Percentiles rank a stretch among this genome's conserved stretches.
Evolutionary conservation across 2,888 invertebrate genomes (phyloP).

Genomic region (Habrosyne pyritoides): DNA sequence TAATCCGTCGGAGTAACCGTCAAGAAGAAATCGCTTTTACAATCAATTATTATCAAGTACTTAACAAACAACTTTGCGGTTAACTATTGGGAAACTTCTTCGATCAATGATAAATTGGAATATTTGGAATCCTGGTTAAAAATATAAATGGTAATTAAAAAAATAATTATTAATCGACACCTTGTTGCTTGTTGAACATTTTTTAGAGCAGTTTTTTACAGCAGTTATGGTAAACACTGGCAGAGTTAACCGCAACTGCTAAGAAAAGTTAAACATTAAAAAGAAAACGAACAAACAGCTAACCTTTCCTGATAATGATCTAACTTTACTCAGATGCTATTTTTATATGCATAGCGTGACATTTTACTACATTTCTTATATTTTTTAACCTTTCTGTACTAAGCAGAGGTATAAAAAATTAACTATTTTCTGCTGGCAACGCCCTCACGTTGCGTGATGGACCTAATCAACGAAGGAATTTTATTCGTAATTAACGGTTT

Average conservation of each 20-base stretch:
- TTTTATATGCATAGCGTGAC: conserved; percentile 52
- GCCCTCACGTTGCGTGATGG: conserved; percentile 41
- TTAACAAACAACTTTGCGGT: too few relatives aligned
- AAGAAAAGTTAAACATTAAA: not conserved
- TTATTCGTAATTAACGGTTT: not conserved
- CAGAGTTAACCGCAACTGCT: not conserved
- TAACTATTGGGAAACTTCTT: too few relatives aligned
- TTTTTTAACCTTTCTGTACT: conserved; percentile 37
- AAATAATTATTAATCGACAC: too few relatives aligned
- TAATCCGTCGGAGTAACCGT: too few relatives aligned
- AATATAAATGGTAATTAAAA: too few relatives aligned
- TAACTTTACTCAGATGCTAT: conserved; percentile 30
- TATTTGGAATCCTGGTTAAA: too few relatives aligned
- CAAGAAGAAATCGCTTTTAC: too few relatives aligned
- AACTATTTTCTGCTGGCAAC: conserved; percentile 31
- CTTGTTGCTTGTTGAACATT: too few relatives aligned
- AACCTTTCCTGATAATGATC: conserved; percentile 25
- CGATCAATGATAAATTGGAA: too few relatives aligned
- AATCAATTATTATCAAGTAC: too few relatives aligned
- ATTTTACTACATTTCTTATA: conserved; percentile 37
- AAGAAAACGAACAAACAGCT: conserved; percentile 16
- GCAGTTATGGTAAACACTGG: too few relatives aligned
- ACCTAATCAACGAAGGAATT: conserved; percentile 16
- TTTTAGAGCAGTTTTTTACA: too few relatives aligned
- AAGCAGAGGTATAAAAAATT: conserved; percentile 27